Evolutionary conservation across 2,113 vertebrate genomes (phyloP).

Genomic region (Brachypteracias leptosomus): DNA sequence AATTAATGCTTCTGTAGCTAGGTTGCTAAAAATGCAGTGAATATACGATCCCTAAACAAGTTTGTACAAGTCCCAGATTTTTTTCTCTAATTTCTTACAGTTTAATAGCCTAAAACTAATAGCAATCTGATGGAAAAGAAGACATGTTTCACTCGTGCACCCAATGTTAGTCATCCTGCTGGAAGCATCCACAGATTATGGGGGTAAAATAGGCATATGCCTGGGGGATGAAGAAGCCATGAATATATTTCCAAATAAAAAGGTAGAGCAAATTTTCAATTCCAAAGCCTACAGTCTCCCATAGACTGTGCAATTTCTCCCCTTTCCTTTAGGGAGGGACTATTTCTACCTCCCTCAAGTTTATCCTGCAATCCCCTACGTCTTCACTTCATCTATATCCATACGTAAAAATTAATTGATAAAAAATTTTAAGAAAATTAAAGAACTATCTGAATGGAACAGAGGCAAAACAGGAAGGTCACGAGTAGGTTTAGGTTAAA

Average conservation of each 20-base stretch:
- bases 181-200: background rate
- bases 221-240: background rate
- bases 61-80: background rate
- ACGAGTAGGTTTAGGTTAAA: background rate
- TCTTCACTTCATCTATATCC: background rate
- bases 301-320: background rate
- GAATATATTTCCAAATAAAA: background rate
- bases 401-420: background rate
- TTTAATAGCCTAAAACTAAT: background rate
- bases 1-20: background rate
- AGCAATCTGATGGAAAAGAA: background rate
- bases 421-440: background rate
- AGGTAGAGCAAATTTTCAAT: background rate
- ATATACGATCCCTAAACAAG: background rate
- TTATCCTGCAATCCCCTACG: background rate
- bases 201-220: background rate
- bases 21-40: background rate
- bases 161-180: background rate
- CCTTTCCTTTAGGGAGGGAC: background rate
- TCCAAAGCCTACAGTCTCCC: background rate
- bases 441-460: background rate
- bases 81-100: background rate
- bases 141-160: background rate
- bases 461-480: background rate
- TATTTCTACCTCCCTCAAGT: background rate